Percentiles rank a stretch among this genome's conserved stretches.
These are phyloP conservation scores for Drosophila putrida DNA, from an alignment of 2,888 invertebrate species.

Conservation along the genomic window DNA sequence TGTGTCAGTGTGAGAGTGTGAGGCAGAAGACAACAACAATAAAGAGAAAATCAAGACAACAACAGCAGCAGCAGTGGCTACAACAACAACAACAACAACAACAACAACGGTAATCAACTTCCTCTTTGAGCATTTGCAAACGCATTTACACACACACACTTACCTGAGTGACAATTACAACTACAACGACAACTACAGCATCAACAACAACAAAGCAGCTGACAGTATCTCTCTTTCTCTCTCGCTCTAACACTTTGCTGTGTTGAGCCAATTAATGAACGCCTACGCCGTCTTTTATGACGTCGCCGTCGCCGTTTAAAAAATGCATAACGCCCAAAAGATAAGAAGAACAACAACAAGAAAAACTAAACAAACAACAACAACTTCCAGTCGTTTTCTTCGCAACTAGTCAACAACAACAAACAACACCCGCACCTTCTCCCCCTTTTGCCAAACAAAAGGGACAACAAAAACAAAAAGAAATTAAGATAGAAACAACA, in stretches of 20 bases:
- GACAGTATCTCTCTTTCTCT: constrained; percentile 26
- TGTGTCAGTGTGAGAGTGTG: constrained; percentile 32
- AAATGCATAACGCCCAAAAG: constrained; percentile 46
- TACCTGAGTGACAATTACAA: constrained; percentile 41
- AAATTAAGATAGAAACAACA: constrained; percentile 29
- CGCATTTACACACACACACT: constrained; percentile 45
- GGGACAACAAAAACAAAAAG: constrained; percentile 13
- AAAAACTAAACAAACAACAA: constrained; percentile 44
- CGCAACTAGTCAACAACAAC: constrained; percentile 62
- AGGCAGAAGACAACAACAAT: constrained; percentile 34
- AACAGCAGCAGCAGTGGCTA: constrained; percentile 6
- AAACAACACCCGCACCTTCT: constrained; percentile 2
- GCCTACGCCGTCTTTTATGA: constrained; percentile 42
- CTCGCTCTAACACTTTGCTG: constrained; percentile 8
- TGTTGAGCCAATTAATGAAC: constrained; percentile 47
- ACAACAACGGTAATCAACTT: constrained; percentile 52
- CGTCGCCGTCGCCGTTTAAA: constrained; percentile 17
- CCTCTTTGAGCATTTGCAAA: constrained; percentile 59
- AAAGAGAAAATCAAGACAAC: constrained; percentile 42
- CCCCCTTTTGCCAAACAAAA: constrained; percentile 25
- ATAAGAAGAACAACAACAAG: constrained; percentile 20
- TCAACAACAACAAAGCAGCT: constrained; percentile 53
- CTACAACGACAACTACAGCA: constrained; percentile 14
- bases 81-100: constrained; percentile 11
- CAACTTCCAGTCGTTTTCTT: constrained; percentile 66